Conservation (phyloP, 2,113 vertebrate species). For the Calidris pygmaea region DNA sequence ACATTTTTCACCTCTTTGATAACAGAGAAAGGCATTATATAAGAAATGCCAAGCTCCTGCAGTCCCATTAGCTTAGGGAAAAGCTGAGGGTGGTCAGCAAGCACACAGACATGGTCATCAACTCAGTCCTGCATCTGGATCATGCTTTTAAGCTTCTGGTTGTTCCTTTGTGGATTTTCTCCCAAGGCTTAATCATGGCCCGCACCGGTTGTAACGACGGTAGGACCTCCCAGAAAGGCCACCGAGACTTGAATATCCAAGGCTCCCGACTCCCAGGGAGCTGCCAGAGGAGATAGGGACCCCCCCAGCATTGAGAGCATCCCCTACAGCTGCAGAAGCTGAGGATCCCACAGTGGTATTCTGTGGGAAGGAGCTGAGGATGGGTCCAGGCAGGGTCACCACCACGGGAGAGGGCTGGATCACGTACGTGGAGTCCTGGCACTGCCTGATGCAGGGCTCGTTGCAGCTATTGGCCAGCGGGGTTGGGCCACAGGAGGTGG, state of each 20-base stretch:
- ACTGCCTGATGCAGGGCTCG: background rate
- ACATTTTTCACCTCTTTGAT: background rate
- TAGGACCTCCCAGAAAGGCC: background rate
- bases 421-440: background rate
- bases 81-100: background rate
- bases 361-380: conserved; percentile 49
- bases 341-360: conserved; percentile 51
- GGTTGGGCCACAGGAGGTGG: background rate
- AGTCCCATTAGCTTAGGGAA: background rate
- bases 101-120: background rate
- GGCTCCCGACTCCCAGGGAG: background rate
- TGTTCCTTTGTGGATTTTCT: background rate
- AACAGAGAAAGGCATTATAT: background rate
- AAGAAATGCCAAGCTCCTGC: background rate
- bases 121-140: background rate
- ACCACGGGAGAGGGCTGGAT: conserved; percentile 17
- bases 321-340: background rate
- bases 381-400: conserved; percentile 19
- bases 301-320: background rate
- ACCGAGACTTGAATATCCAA: background rate
- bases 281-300: background rate
- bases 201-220: conserved; percentile 26
- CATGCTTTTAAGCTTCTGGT: background rate
- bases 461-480: conserved; percentile 39
- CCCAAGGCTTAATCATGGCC: background rate